phyloP scores from a whole-genome alignment of 1,140 invertebrate genomes.

The Hypsibius dujardini region DNA sequence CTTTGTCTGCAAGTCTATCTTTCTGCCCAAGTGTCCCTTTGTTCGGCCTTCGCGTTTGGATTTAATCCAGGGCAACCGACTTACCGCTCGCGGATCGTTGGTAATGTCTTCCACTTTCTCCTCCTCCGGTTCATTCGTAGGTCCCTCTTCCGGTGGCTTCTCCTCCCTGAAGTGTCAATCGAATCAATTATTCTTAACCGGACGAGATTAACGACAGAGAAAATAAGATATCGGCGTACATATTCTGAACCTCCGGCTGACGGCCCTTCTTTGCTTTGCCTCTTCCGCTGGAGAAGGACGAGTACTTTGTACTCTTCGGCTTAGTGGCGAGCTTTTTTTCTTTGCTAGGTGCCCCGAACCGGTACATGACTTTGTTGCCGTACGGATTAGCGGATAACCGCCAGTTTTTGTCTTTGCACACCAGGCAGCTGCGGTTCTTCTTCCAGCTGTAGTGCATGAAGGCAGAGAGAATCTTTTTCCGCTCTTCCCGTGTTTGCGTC shows the following conservation, averaged over 20 bases:
- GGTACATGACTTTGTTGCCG: background rate
- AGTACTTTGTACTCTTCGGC: background rate
- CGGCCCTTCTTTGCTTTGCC: no score
- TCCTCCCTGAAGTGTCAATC: no score
- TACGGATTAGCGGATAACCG: background rate
- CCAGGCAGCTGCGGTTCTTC: background rate
- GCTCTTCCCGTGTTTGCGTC: background rate
- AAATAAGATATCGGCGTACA: no score
- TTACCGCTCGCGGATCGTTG: no score
- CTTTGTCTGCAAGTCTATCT: no score
- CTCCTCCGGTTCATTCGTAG: no score
- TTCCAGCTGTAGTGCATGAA: conserved; percentile 5
- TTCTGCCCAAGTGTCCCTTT: no score
- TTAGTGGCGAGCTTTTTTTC: background rate
- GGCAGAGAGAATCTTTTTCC: background rate
- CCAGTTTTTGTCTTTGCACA: conserved; percentile 10
- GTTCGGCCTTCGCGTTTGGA: no score
- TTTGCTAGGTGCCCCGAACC: background rate
- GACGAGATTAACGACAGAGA: conserved; percentile 27
- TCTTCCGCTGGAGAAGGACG: conserved; percentile 15
- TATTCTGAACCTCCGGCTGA: conserved; percentile 21
- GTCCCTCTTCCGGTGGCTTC: no score
- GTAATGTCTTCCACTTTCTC: no score
- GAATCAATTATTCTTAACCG: no score
- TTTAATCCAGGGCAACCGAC: no score